Base-by-base conservation (phyloP, 2,113 vertebrate genomes). In the Cyanocitta stelleri region DNA sequence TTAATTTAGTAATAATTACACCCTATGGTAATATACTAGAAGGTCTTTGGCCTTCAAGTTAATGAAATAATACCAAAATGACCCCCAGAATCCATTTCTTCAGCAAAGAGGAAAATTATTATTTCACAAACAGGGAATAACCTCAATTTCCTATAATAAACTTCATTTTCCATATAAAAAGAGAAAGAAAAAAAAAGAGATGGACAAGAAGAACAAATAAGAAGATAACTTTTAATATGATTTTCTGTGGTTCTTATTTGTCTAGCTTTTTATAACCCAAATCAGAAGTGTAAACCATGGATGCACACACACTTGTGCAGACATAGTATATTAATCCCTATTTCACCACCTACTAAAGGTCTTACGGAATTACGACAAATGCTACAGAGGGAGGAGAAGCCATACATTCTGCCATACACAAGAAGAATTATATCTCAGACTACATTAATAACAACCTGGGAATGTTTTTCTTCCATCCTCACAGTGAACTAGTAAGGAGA, bases 1-100 rank as follows among this genome's bases (percentile, higher is more conserved):
- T 96, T 88, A 96, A 96, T 96, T 95, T 78, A 74, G 82, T 88
- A 95, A 94, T 93, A 94, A 96, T 96, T 96, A 93, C 49, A 88
- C 79, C 44, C 87, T 94, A 55, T 79, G 56, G 51, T 95, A 95
- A 96, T 90, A 86, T 16, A 83, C 72, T 84, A 74, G 58, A 90
- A 95, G 48, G 90, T 93, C 79, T 93, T 95, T 96, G 87, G 72
- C 90, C 93, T 96, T 71, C 6, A 13, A 90, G 76, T 85, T 96
- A 96, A 96, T 96, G 67, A 91, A 90, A 94, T 89, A 89, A 91
- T 94, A 96, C 82, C 55, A 85, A 95, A 71, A 59, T 90, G 85
- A 93, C 63, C 91, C 66, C 59, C 48, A 85, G 69, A 82, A 82
- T 84, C 75, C 85, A 92, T 94, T 86, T 85, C 85, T 91, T 95